Base-by-base conservation (phyloP, 2,888 invertebrate species). In the Carabus problematicus region DNA sequence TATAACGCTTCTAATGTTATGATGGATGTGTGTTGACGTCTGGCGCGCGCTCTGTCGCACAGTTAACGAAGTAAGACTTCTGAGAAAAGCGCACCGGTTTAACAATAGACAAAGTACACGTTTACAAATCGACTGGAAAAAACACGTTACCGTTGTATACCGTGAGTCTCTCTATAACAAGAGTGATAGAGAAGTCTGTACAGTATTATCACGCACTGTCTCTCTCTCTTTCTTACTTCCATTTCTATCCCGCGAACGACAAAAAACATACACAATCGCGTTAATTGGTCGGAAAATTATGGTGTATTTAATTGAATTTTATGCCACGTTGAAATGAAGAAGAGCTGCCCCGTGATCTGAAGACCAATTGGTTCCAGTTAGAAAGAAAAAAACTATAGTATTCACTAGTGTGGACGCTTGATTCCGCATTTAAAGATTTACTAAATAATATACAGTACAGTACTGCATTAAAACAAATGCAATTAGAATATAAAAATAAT, bases 1-100 rank as follows among this genome's bases (percentile, higher is more conserved):
- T 45, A 18, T 18, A 49, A 12, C 12, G 12, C 18, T 2, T 49
- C 6, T 18, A 14, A 49, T 49, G 8, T 49, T 49, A 14, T 49
- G 19, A 47, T 47, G 16, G 19, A 12, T 18, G 19, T 52, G 19
- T 52, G 52, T 18, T 7, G 18, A 49, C 18, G 49, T 18, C 49
- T 8, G 49, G 12, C 18, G 49, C 40, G 42, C 16, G 19, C 59
- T 67, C 60, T 67, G 19, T 60, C 45, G 59, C n/a, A 12, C 42
- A 67, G 49, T 54, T 67, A 67, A 67, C 67, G 66, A 67, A 67
- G 60, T 67, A 60, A 42, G 43, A 67, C 60, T 67, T 67, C 67
- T 49, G 52, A 60, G 60, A 60, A 67, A 60, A 60, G 52, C 60
- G 18, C 52, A 43, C 52, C 42, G 29, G 29, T 29, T 42, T 49